Evolutionary conservation across 2,113 vertebrate species (phyloP).

Genomic region (Saguinus midas): DNA sequence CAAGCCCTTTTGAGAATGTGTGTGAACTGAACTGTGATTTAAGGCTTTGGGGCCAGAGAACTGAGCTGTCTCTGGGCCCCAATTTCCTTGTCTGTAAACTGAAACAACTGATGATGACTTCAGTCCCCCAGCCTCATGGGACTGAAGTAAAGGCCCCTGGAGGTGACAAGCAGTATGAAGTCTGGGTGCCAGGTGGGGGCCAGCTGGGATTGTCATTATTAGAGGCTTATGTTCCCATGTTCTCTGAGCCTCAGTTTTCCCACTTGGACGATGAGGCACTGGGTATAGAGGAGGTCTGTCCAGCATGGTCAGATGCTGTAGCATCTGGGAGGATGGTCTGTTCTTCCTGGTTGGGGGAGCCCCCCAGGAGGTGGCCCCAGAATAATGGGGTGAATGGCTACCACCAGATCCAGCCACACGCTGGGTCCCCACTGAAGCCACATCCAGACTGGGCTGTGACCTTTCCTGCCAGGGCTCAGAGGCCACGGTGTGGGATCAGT

Average conservation of each 20-base stretch:
- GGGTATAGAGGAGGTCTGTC: not conserved
- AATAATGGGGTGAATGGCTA: fast-evolving
- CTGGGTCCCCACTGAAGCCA: not conserved
- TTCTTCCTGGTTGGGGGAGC: not conserved
- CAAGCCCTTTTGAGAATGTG: not conserved
- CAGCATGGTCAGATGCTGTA: not conserved
- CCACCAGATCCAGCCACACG: not conserved
- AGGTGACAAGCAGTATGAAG: not conserved
- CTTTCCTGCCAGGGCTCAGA: not conserved
- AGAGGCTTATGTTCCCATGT: not conserved
- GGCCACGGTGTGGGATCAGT: not conserved
- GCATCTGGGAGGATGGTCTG: not conserved
- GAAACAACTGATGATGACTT: not conserved
- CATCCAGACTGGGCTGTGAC: not conserved
- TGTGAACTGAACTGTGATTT: not conserved
- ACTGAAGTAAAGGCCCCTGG: not conserved
- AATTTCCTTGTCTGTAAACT: not conserved
- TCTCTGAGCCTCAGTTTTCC: not conserved
- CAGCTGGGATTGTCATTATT: not conserved
- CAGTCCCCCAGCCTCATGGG: not conserved
- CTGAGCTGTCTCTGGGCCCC: not conserved
- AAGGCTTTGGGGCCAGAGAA: not conserved
- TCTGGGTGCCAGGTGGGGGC: not conserved
- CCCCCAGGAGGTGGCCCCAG: not conserved
- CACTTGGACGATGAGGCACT: not conserved